phyloP scores from a whole-genome alignment of 2,888 invertebrate genomes.

The Heliothis peltigera region DNA sequence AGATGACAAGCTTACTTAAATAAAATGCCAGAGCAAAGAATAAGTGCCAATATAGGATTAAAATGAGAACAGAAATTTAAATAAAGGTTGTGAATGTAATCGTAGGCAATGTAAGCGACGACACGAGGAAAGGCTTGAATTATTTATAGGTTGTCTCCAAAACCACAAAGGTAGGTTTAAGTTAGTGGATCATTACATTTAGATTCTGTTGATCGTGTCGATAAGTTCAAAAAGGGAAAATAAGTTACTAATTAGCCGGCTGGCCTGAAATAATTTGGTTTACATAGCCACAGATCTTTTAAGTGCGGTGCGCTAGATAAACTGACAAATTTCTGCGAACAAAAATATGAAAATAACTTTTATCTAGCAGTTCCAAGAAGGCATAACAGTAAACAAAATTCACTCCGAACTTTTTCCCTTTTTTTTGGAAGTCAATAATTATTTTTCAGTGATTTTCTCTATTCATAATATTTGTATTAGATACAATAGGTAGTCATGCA shows the following conservation, averaged over 20 bases:
- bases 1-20: constrained; percentile 36
- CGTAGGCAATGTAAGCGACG: not conserved
- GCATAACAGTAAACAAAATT: too few species aligned
- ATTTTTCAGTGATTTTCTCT: not conserved
- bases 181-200: not conserved
- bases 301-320: not conserved
- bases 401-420: not conserved
- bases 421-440: not conserved
- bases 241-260: not conserved
- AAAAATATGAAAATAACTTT: not conserved
- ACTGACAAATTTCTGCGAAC: not conserved
- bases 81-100: not conserved
- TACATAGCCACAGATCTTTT: not conserved
- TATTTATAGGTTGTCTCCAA: not conserved
- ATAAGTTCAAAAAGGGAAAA: not conserved
- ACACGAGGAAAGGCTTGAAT: not conserved
- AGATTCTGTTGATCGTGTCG: not conserved
- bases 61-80: constrained; percentile 3
- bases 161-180: not conserved
- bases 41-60: not conserved
- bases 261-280: not conserved
- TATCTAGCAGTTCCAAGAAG: too few species aligned
- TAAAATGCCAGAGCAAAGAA: constrained; percentile 13
- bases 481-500: constrained; percentile 10
- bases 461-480: constrained; percentile 12